Evolutionary conservation across 2,888 invertebrate genomes (phyloP), one percentile per base, ranked within the genome.

Genomic region (Watsonalla binaria): DNA sequence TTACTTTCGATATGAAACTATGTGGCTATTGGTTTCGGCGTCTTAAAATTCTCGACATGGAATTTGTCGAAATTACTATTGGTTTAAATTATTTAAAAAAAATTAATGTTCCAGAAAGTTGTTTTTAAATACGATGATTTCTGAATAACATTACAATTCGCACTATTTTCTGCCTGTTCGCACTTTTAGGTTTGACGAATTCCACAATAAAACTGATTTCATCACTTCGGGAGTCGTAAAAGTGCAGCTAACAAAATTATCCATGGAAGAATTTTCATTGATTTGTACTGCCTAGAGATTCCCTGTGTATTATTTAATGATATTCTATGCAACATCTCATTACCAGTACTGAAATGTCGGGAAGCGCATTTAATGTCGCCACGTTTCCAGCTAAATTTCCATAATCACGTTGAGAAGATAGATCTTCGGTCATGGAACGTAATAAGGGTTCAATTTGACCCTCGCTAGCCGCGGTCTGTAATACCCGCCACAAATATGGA

Each of bases 371-470:
- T 60, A 65, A 72, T 63, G 52, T 52, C 24, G 56, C 60, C 61
- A 65, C 63, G 63, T 62, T 67, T 67, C 58, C 52, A 66, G 51
- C 63, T 59, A 63, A 66, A 80, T 80, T 72, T 77, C 77, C 80
- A 80, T 78, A 80, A 82, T 76, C 70, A 74, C 66, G 56, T 58
- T 55, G 64, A 69, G 66, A 70, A 60, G 66, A 62, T 66, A 72
- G 68, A 70, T 70, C 70, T 66, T 59, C 65, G 68, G 42, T 11
- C 62, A 64, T 66, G 53, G 68, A 67, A 70, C 69, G 73, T 82
- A 83, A 82, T 83, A 82, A 77, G 82, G 83, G 76, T 74, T 72
- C 75, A 67, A 75, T 75, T 65, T 84, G 86, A 86, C 84, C 84
- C 76, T 72, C 65, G 71, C 69, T 63, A 62, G 66, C 71, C 72